A percentile compares a stretch with the other conserved stretches of the same genome.
phyloP scores from a whole-genome alignment of 2,797 vertebrate species.

The Microcaecilia unicolor region DNA sequence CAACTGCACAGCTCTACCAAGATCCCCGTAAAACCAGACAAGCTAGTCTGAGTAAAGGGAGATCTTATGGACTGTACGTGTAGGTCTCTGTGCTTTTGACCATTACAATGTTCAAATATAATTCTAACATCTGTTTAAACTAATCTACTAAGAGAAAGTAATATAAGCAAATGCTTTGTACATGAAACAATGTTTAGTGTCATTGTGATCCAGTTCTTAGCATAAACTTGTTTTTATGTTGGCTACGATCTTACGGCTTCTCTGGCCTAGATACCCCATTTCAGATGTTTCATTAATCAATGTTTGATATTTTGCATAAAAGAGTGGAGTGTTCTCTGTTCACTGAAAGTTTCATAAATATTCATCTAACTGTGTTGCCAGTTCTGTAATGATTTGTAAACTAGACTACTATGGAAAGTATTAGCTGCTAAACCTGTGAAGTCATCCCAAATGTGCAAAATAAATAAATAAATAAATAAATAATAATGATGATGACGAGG shows the following conservation, averaged over 20 bases:
- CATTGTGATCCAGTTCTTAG: slow-evolving; percentile 23
- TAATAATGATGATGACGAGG: slow-evolving; percentile 20
- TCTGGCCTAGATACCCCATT: slow-evolving; percentile 17
- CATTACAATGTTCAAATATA: slow-evolving; percentile 1
- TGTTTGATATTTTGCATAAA: slow-evolving; percentile 37
- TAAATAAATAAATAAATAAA: slow-evolving; percentile 21
- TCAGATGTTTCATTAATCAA: slow-evolving; percentile 32
- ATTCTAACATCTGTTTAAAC: slow-evolving; percentile 2
- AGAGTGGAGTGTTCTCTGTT: slow-evolving; percentile 29
- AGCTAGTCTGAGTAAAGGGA: background rate
- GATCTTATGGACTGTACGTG: background rate
- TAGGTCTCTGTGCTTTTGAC: background rate
- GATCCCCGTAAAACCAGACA: no score
- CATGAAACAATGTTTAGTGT: slow-evolving; percentile 22
- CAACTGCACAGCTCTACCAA: background rate
- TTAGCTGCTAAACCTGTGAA: slow-evolving; percentile 19
- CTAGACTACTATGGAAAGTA: slow-evolving; percentile 9
- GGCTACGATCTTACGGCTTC: slow-evolving; percentile 16
- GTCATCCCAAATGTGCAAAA: slow-evolving; percentile 23
- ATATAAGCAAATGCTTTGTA: slow-evolving; percentile 11
- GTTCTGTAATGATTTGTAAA: slow-evolving; percentile 13
- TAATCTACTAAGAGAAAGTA: slow-evolving; percentile 25
- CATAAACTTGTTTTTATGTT: slow-evolving; percentile 9
- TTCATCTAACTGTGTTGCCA: slow-evolving; percentile 34
- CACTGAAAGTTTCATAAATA: slow-evolving; percentile 31